Percentiles rank a stretch among this genome's conserved stretches.
These are phyloP conservation scores for Macrotis lagotis DNA, from an alignment of 2,113 vertebrate species.

Conservation along the genomic window DNA sequence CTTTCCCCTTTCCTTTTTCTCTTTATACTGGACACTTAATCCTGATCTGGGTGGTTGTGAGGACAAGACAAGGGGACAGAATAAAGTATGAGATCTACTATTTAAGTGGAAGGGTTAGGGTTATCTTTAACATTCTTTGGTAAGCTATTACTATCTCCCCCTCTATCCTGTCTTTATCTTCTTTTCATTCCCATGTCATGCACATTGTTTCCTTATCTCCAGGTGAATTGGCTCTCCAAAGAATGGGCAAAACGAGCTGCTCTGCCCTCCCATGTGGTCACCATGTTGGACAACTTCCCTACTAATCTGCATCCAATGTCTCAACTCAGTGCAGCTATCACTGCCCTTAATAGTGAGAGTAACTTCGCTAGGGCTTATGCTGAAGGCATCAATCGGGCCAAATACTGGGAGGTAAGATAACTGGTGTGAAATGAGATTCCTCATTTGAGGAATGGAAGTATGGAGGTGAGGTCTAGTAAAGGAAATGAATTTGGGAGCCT, in stretches of 20 bases:
- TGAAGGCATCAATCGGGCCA: conserved; percentile 93
- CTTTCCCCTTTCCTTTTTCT: not conserved
- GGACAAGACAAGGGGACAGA: not conserved
- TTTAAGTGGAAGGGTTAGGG: not conserved
- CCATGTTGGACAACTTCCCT: conserved; percentile 99
- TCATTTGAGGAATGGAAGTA: too few relatives aligned
- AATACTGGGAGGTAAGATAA: conserved; percentile 95
- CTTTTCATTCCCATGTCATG: conserved; percentile 20
- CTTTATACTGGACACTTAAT: conserved; percentile 41
- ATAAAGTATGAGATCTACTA: conserved; percentile 9
- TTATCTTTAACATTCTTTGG: conserved; percentile 17
- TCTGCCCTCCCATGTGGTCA: conserved; percentile 97
- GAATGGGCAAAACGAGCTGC: conserved; percentile 97
- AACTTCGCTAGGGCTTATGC: conserved; percentile 94
- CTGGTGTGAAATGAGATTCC: not conserved
- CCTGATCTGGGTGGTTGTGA: conserved; percentile 7
- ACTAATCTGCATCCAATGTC: conserved; percentile 99
- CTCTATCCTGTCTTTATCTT: conserved; percentile 2
- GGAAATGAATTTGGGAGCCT: not conserved
- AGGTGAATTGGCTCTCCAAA: conserved; percentile 95
- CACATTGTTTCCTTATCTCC: not conserved
- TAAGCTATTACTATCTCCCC: not conserved
- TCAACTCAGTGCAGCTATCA: conserved; percentile 96
- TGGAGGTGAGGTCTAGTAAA: not conserved
- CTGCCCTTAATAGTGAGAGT: conserved; percentile 98